These are phyloP conservation scores for Tupiocoris notatus DNA, from an alignment of 2,888 invertebrate genomes.

Conservation along the genomic window DNA sequence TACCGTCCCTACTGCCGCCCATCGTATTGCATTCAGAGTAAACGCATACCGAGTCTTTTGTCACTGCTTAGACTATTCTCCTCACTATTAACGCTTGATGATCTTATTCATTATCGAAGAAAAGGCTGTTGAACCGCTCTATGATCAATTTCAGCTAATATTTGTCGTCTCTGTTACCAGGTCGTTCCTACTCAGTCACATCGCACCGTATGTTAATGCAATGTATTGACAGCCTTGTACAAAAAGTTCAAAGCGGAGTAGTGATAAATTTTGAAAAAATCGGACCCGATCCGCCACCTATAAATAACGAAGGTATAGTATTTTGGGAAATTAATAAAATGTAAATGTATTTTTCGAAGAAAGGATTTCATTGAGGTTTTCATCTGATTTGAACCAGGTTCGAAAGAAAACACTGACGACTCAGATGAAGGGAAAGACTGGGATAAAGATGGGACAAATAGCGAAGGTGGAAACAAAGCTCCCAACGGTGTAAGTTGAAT, in stretches of 20 bases:
- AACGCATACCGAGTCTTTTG: too few species aligned
- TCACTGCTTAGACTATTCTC: too few species aligned
- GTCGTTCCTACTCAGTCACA: slow-evolving; percentile 92
- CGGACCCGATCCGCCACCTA: slow-evolving; percentile 78
- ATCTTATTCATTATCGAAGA: too few species aligned
- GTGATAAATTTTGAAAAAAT: slow-evolving; percentile 97
- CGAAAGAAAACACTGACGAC: slow-evolving; percentile 52
- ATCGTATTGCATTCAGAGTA: too few species aligned
- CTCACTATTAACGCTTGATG: too few species aligned
- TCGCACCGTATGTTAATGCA: slow-evolving; percentile 94
- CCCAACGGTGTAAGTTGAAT: slow-evolving; percentile 56
- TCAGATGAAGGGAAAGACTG: slow-evolving; percentile 56
- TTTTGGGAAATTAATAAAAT: not conserved
- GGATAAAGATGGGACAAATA: slow-evolving; percentile 51
- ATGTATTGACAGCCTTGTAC: slow-evolving; percentile 93
- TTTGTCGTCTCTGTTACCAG: slow-evolving; percentile 58
- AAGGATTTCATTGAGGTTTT: not conserved
- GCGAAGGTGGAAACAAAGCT: slow-evolving; percentile 37
- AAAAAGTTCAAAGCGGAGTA: slow-evolving; percentile 96
- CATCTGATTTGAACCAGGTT: slow-evolving; percentile 41
- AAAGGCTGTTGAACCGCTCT: too few species aligned
- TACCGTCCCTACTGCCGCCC: too few species aligned
- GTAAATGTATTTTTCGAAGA: not conserved
- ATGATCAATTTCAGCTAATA: too few species aligned
- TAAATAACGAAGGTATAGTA: slow-evolving; percentile 53